Evolutionary conservation across 1,140 invertebrate species (phyloP).

Genomic region (Epicauta chinensis): DNA sequence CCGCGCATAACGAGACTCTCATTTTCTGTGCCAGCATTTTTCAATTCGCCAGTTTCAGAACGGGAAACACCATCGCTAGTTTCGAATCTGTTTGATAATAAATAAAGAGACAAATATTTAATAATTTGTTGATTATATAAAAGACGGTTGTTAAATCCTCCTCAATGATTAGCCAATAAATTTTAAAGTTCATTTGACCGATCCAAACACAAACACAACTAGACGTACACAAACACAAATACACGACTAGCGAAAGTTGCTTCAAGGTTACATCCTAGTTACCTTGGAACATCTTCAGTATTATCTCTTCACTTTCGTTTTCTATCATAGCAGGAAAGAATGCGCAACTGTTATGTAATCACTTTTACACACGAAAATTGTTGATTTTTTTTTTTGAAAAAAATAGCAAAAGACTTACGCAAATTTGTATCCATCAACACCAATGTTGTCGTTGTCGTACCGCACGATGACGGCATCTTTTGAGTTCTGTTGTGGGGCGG

Average conservation of each 20-base stretch:
- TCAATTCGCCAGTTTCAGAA: constrained; percentile 50
- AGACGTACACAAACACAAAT: not conserved
- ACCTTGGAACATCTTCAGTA: constrained; percentile 19
- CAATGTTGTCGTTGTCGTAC: constrained; percentile 50
- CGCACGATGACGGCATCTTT: constrained; percentile 48
- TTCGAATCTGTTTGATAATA: constrained; percentile 35
- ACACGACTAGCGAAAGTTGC: constrained; percentile 18
- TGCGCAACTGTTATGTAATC: no score
- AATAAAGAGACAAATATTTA: not conserved
- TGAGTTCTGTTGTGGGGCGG: constrained; percentile 44
- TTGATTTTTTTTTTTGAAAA: no score
- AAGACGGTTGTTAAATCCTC: no score
- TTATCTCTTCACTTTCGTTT: constrained; percentile 21
- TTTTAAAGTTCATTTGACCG: no score
- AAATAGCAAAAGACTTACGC: not conserved
- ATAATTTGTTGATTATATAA: not conserved
- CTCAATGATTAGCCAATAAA: no score
- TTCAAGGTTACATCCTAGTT: constrained; percentile 25
- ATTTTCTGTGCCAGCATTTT: constrained; percentile 52
- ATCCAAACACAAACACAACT: not conserved
- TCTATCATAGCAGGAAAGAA: not conserved
- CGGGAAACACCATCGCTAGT: constrained; percentile 54
- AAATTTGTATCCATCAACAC: constrained; percentile 39
- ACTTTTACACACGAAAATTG: no score
- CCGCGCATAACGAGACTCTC: constrained; percentile 56